Evolutionary conservation across 1,140 invertebrate genomes (phyloP).

Genomic region (Augochlora pura): DNA sequence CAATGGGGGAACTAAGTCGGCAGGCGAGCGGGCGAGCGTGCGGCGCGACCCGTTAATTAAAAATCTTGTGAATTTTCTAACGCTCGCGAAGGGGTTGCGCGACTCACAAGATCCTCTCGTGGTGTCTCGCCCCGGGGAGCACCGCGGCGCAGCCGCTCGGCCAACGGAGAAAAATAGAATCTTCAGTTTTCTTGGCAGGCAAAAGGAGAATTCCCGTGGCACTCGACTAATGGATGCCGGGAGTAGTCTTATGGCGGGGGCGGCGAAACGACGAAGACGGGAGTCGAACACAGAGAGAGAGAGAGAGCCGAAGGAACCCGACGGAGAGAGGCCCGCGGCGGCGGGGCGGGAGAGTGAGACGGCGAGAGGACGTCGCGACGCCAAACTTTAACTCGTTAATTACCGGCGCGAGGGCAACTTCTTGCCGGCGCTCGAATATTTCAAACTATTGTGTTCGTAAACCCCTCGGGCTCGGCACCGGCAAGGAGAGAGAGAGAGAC

Average conservation of each 20-base stretch:
- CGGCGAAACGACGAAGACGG: conserved; percentile 46
- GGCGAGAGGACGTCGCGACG: conserved; percentile 71
- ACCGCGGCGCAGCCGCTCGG: not conserved
- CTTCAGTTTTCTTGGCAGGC: conserved; percentile 77
- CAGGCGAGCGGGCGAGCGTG: too few species aligned
- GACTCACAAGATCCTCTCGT: not conserved
- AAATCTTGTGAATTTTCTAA: not conserved
- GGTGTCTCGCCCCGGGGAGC: not conserved
- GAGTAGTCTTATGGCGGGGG: conserved; percentile 69
- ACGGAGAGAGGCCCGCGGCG: not conserved
- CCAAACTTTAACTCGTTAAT: conserved; percentile 82
- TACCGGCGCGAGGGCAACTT: conserved; percentile 80
- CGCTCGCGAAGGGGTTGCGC: too few species aligned
- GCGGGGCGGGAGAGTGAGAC: conserved; percentile 29
- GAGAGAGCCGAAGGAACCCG: conserved; percentile 10
- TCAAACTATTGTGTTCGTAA: conserved; percentile 81
- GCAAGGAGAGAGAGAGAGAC: conserved; percentile 59
- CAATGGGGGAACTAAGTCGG: too few species aligned
- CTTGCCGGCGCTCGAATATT: conserved; percentile 80
- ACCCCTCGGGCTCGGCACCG: conserved; percentile 72
- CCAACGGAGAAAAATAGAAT: conserved; percentile 36
- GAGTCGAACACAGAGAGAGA: conserved; percentile 13
- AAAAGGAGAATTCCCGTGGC: conserved; percentile 77
- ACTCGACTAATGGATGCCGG: conserved; percentile 80
- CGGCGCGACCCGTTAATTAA: not conserved